A percentile compares a stretch with the other conserved stretches of the same genome.
These are phyloP conservation scores for Poecilia latipinna DNA, from an alignment of 2,113 vertebrate genomes.

Conservation along the genomic window DNA sequence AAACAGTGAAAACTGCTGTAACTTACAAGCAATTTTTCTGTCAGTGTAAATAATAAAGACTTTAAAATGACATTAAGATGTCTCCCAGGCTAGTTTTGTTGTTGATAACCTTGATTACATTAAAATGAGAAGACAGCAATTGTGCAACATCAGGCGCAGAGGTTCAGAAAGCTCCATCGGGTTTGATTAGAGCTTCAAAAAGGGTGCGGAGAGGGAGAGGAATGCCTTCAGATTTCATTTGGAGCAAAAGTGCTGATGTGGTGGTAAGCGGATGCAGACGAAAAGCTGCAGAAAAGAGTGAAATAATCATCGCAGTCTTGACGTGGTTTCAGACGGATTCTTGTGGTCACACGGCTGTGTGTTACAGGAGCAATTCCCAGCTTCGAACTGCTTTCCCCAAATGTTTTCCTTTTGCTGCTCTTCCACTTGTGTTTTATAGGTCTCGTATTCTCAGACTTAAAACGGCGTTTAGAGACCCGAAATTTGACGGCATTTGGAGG, in stretches of 20 bases:
- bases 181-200: slow-evolving; percentile 85
- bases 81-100: background rate
- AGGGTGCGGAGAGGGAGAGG: slow-evolving; percentile 80
- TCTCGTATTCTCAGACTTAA: slow-evolving; percentile 43
- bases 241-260: slow-evolving; percentile 72
- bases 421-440: slow-evolving; percentile 63
- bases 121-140: slow-evolving; percentile 73
- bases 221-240: slow-evolving; percentile 88
- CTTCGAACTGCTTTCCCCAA: slow-evolving; percentile 60
- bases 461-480: slow-evolving; percentile 28
- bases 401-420: slow-evolving; percentile 68
- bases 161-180: slow-evolving; percentile 35
- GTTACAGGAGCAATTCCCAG: slow-evolving; percentile 68
- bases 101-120: slow-evolving; percentile 79
- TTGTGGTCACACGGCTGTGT: slow-evolving; percentile 75
- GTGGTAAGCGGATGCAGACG: slow-evolving; percentile 72
- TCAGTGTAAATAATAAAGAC: background rate
- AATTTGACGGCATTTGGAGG: slow-evolving; percentile 44
- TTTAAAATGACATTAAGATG: background rate
- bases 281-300: slow-evolving; percentile 65
- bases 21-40: background rate
- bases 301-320: slow-evolving; percentile 73
- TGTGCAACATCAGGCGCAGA: slow-evolving; percentile 80
- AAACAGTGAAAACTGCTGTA: background rate
- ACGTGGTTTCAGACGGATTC: slow-evolving; percentile 74